Percentiles rank a stretch among this genome's conserved stretches.
Conservation (phyloP, 2,888 invertebrate genomes). For the Synanthedon andrenaeformis region DNA sequence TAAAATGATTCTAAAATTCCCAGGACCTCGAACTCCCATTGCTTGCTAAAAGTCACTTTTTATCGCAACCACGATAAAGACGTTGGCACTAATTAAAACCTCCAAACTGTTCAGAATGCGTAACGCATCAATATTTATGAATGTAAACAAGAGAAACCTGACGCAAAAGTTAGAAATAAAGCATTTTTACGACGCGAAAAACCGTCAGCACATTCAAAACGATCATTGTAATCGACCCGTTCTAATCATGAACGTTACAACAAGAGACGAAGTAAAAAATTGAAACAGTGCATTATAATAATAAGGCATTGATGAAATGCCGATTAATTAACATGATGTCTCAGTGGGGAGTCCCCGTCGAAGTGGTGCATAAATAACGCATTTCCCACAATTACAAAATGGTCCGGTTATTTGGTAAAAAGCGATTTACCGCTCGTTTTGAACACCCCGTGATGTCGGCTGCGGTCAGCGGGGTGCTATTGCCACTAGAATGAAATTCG, state of each 20-base stretch:
- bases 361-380: slow-evolving; percentile 54
- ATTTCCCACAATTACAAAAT: slow-evolving; percentile 42
- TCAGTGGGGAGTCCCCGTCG: slow-evolving; percentile 40
- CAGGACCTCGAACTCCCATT: no score
- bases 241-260: slow-evolving; percentile 1
- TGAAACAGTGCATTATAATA: slow-evolving; percentile 30
- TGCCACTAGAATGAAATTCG: slow-evolving; percentile 17
- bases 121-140: slow-evolving; percentile 38
- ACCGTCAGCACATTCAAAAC: slow-evolving; percentile 15
- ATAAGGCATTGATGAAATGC: slow-evolving; percentile 49
- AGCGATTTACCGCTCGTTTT: slow-evolving; percentile 35
- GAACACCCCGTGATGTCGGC: slow-evolving; percentile 35
- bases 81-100: slow-evolving; percentile 44
- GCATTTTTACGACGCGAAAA: slow-evolving; percentile 16
- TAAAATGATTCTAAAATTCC: no score
- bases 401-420: slow-evolving; percentile 45
- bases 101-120: slow-evolving; percentile 27
- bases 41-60: slow-evolving; percentile 28
- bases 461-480: slow-evolving; percentile 38
- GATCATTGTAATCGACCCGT: slow-evolving; percentile 15
- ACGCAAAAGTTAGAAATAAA: slow-evolving; percentile 5
- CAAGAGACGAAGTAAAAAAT: slow-evolving; percentile 11
- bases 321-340: slow-evolving; percentile 50
- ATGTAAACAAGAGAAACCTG: slow-evolving; percentile 9
- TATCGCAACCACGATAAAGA: slow-evolving; percentile 45